Conservation (phyloP, 2,797 vertebrate species). For the Thunnus albacares region DNA sequence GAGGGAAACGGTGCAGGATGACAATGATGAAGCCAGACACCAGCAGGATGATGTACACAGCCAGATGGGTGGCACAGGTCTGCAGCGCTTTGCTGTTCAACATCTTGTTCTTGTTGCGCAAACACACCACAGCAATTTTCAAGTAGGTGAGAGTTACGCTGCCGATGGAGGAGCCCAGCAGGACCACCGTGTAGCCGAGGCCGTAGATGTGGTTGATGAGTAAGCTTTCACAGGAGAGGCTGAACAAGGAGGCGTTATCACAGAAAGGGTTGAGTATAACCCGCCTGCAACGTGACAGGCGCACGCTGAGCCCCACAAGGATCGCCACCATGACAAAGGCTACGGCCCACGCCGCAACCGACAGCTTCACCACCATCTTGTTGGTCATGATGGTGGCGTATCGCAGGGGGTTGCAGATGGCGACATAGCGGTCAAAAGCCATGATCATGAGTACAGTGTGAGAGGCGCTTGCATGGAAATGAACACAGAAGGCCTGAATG, state of each 20-base stretch:
- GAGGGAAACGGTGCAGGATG: conserved; percentile 37
- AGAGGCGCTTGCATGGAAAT: conserved; percentile 82
- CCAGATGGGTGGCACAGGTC: conserved; percentile 75
- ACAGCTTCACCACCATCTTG: conserved; percentile 76
- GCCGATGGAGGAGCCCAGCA: conserved; percentile 69
- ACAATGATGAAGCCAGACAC: conserved; percentile 29
- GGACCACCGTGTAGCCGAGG: conserved; percentile 60
- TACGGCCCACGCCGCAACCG: conserved; percentile 52
- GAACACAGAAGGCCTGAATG: conserved; percentile 87
- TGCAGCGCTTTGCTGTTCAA: conserved; percentile 74
- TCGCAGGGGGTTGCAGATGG: conserved; percentile 86
- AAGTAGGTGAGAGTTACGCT: conserved; percentile 78
- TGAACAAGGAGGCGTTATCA: conserved; percentile 88
- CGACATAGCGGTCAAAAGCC: conserved; percentile 89
- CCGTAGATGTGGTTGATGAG: conserved; percentile 85
- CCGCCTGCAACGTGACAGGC: conserved; percentile 82
- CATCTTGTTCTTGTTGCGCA: conserved; percentile 68
- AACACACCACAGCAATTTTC: conserved; percentile 76
- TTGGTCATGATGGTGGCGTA: conserved; percentile 82
- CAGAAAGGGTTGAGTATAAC: conserved; percentile 84
- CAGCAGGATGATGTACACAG: conserved; percentile 63
- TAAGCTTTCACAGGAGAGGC: conserved; percentile 84
- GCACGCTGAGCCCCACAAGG: conserved; percentile 76
- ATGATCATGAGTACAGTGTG: conserved; percentile 88
- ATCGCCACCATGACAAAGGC: conserved; percentile 75